Percentiles rank a stretch among this genome's conserved stretches.
These are phyloP conservation scores for Macropis europaea DNA, from an alignment of 2,888 invertebrate genomes.

Conservation along the genomic window DNA sequence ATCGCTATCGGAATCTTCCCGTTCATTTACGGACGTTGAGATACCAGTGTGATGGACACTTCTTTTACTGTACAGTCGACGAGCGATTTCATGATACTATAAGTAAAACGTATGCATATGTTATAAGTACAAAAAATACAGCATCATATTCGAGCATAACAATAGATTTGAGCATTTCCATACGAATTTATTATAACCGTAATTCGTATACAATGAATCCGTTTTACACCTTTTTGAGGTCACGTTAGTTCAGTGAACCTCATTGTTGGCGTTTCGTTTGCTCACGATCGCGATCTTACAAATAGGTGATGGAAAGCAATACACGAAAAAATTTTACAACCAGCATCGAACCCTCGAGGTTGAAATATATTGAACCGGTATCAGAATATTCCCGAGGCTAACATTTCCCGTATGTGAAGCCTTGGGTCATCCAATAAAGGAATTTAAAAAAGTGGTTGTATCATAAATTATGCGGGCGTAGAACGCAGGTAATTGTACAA, in stretches of 20 bases:
- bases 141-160: neutral
- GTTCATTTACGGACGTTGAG: constrained; percentile 55
- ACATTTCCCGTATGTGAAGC: too few species aligned
- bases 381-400: too few species aligned
- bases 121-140: neutral
- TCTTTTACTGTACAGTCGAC: constrained; percentile 70
- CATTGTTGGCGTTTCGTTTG: neutral
- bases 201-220: neutral
- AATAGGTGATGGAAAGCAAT: neutral
- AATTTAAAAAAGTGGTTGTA: too few species aligned
- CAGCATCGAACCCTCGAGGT: too few species aligned
- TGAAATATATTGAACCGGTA: too few species aligned
- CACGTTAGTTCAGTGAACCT: constrained; percentile 10
- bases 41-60: constrained; percentile 68
- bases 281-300: too few species aligned
- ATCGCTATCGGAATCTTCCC: constrained; percentile 80
- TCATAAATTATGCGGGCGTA: too few species aligned
- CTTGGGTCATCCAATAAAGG: too few species aligned
- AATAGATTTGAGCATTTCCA: too few species aligned
- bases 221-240: neutral
- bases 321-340: neutral
- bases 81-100: constrained; percentile 58
- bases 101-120: constrained; percentile 35
- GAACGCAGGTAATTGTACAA: too few species aligned
- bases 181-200: neutral